Conservation (phyloP, 1,140 invertebrate species). For the Cephus cinctus region DNA sequence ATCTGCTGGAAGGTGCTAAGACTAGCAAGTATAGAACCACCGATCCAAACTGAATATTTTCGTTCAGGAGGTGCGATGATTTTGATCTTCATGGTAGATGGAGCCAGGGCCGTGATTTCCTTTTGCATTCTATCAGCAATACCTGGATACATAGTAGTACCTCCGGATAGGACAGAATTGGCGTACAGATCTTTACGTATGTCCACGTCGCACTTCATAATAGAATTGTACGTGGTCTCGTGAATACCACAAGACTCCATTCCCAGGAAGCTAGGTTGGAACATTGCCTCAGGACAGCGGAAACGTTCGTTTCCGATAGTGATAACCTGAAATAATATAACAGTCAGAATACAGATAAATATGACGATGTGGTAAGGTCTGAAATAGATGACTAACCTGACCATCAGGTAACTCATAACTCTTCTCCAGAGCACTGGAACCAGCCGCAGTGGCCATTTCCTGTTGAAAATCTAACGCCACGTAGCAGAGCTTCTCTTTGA, state of each 20-base stretch:
- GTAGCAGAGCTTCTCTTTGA: constrained; percentile 85
- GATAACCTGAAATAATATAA: constrained; percentile 59
- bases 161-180: constrained; percentile 86
- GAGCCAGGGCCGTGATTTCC: constrained; percentile 83
- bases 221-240: constrained; percentile 91
- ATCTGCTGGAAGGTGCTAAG: constrained; percentile 90
- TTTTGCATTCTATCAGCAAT: constrained; percentile 87
- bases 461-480: constrained; percentile 82
- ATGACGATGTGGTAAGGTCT: too few species aligned
- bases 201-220: constrained; percentile 93
- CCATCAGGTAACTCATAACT: constrained; percentile 86
- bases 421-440: constrained; percentile 80
- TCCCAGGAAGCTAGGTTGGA: constrained; percentile 87
- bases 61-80: constrained; percentile 91
- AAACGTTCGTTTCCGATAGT: constrained; percentile 94
- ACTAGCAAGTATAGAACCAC: constrained; percentile 85
- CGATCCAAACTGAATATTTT: constrained; percentile 87
- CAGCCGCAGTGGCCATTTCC: constrained; percentile 83
- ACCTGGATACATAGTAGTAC: constrained; percentile 76
- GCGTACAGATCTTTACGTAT: constrained; percentile 90
- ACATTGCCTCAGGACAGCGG: constrained; percentile 90
- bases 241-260: constrained; percentile 92
- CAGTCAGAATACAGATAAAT: too few species aligned
- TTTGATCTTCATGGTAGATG: constrained; percentile 91
- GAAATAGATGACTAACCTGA: constrained; percentile 74